phyloP scores from a whole-genome alignment of 2,888 invertebrate genomes.

The Ctena decussata region DNA sequence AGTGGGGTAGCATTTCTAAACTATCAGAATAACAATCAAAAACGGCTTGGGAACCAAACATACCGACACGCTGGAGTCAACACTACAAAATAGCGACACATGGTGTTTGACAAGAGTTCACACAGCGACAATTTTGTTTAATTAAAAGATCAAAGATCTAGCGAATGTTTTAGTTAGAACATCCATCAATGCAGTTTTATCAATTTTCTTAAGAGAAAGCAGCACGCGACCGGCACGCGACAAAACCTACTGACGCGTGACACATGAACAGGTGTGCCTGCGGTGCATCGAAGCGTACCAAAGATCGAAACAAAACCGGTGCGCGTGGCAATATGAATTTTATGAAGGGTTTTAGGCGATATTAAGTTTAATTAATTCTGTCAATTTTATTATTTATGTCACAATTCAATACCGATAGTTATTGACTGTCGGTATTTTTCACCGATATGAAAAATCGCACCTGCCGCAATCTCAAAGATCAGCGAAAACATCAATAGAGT shows the following conservation, averaged over 20 bases:
- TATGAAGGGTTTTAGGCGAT: not conserved
- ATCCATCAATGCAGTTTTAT: not conserved
- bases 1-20: not conserved
- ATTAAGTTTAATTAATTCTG: not conserved
- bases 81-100: not conserved
- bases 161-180: not conserved
- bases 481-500: no score
- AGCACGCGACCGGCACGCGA: constrained; percentile 21
- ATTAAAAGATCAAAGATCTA: not conserved
- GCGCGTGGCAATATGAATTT: not conserved
- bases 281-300: not conserved
- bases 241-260: constrained; percentile 10
- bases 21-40: no score
- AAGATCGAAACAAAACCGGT: not conserved
- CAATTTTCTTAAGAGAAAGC: not conserved
- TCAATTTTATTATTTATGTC: not conserved
- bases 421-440: no score
- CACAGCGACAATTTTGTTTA: constrained; percentile 1
- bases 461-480: no score
- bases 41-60: not conserved
- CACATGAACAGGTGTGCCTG: not conserved
- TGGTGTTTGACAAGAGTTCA: not conserved
- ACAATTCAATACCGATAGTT: no score
- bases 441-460: no score
- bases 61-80: not conserved